phyloP scores from a whole-genome alignment of 2,797 vertebrate species.

The Scomberomorus guttatus region DNA sequence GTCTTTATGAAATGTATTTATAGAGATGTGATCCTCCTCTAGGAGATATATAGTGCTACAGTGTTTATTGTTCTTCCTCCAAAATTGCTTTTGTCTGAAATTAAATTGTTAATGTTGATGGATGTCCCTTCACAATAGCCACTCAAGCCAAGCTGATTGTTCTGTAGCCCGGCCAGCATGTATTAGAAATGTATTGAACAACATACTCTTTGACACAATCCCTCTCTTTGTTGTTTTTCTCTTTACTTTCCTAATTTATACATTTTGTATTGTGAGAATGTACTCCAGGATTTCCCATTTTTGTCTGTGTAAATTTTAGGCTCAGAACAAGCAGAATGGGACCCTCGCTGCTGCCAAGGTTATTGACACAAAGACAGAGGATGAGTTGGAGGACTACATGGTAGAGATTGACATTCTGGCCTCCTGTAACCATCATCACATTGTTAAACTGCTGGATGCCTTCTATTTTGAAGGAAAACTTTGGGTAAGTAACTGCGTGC shows the following conservation, averaged over 20 bases:
- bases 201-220: background rate
- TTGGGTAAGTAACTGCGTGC: constrained; percentile 89
- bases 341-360: constrained; percentile 98
- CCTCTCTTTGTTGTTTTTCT: background rate
- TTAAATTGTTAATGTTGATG: constrained; percentile 30
- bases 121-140: constrained; percentile 3
- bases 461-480: constrained; percentile 98
- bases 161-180: background rate
- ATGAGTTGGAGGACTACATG: constrained; percentile 99
- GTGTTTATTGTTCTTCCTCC: constrained; percentile 8
- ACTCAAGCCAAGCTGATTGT: background rate
- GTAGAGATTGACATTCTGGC: constrained; percentile 99
- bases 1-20: constrained; percentile 23
- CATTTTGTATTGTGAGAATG: constrained; percentile 2
- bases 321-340: constrained; percentile 97
- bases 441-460: constrained; percentile 97
- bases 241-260: background rate
- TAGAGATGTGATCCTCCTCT: constrained; percentile 16
- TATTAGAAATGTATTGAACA: constrained; percentile 15
- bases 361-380: constrained; percentile 98
- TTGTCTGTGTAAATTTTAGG: constrained; percentile 82
- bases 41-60: constrained; percentile 4
- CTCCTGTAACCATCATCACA: constrained; percentile 96
- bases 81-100: constrained; percentile 38
- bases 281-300: background rate